Evolutionary conservation across 2,888 invertebrate genomes (phyloP).

Genomic region (Tolmerus cingulatus): DNA sequence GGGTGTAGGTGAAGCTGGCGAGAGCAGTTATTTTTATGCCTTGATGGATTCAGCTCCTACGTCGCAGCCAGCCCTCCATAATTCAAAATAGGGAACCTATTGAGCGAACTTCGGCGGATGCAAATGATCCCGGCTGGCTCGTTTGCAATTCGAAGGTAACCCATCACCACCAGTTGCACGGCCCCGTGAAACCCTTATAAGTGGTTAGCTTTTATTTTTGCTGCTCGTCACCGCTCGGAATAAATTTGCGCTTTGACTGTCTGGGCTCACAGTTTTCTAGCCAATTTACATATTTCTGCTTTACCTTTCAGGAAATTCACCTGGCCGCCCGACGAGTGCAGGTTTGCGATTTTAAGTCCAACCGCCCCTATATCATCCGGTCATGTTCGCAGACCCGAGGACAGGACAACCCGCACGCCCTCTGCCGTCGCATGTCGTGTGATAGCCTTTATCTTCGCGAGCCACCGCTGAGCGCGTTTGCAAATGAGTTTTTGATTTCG

Average conservation of each 20-base stretch:
- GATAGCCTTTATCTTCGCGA: background rate
- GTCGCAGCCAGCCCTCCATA: background rate
- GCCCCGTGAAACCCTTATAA: background rate
- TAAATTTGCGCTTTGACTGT: background rate
- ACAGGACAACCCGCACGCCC: background rate
- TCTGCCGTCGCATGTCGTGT: background rate
- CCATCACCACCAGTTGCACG: background rate
- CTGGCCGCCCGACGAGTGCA: background rate
- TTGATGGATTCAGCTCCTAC: background rate
- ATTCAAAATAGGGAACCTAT: background rate
- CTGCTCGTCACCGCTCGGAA: background rate
- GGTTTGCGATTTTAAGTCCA: background rate
- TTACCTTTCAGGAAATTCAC: background rate
- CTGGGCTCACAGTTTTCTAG: background rate
- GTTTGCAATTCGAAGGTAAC: background rate
- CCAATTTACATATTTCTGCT: slow-evolving; percentile 21
- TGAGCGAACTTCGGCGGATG: background rate
- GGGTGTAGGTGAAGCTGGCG: background rate
- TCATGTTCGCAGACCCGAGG: background rate
- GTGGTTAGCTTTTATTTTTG: background rate
- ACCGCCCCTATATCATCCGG: background rate
- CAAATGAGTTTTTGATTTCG: slow-evolving; percentile 18
- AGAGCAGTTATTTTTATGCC: background rate
- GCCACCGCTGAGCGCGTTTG: background rate
- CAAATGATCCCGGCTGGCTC: background rate